Evolutionary conservation across 64 coral and sea anemone species (phyloP).

Genomic region (Dendronephthya gigantea): DNA sequence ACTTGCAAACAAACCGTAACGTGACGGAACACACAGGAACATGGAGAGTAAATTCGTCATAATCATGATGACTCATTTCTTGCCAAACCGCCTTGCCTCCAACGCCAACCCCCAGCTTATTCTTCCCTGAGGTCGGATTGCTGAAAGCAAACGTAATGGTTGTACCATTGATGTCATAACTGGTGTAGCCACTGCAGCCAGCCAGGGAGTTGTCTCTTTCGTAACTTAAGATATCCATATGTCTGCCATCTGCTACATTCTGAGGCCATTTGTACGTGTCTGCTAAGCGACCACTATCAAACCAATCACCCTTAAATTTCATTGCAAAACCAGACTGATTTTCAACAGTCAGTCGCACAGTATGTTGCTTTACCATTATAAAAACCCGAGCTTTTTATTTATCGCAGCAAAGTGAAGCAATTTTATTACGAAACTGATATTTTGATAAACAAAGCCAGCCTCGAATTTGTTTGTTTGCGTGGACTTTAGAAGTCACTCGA

Average conservation of each 20-base stretch:
- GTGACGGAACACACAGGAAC: neutral
- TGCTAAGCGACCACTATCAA: conserved; percentile 24
- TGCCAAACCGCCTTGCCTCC: conserved; percentile 34
- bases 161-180: conserved; percentile 17
- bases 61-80: conserved; percentile 21
- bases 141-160: conserved; percentile 41
- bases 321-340: conserved; percentile 23
- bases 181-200: conserved; percentile 41
- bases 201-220: conserved; percentile 10
- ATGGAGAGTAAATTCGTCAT: neutral
- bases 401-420: too few relatives aligned
- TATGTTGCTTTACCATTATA: conserved; percentile 36
- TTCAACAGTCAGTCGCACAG: conserved; percentile 11
- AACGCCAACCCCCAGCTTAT: conserved; percentile 39
- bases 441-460: too few relatives aligned
- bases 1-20: conserved; percentile 20
- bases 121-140: conserved; percentile 26
- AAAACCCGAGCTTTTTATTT: neutral
- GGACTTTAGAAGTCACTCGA: too few relatives aligned
- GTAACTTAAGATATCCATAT: conserved; percentile 7
- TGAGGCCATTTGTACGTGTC: conserved; percentile 21
- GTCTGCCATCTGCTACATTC: neutral
- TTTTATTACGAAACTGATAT: too few relatives aligned
- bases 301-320: conserved; percentile 22
- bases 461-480: too few relatives aligned